A percentile compares a stretch with the other conserved stretches of the same genome.
Conservation (phyloP, 2,113 vertebrate species). For the Antigone vipio region DNA sequence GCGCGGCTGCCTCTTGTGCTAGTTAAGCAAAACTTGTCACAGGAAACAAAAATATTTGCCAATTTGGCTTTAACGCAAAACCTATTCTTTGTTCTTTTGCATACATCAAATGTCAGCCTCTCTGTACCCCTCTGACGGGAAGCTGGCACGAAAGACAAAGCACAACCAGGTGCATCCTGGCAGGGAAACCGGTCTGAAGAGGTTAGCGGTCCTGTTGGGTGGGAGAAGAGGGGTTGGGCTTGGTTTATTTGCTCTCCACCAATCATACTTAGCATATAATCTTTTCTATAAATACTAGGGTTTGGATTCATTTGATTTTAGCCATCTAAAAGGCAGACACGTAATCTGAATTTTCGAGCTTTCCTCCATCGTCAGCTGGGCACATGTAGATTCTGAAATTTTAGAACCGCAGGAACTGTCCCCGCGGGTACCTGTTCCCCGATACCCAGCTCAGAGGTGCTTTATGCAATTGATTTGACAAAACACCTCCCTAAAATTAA, state of each 20-base stretch:
- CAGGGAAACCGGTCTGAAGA: neutral
- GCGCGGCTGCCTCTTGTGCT: neutral
- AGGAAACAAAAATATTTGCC: conserved; percentile 16
- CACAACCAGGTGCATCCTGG: neutral
- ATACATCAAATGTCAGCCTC: neutral
- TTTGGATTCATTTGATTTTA: neutral
- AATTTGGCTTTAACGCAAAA: neutral
- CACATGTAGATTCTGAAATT: accelerated
- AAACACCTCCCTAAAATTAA: neutral
- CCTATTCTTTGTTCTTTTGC: neutral
- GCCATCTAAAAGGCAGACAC: neutral
- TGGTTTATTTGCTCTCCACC: neutral
- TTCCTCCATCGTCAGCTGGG: neutral
- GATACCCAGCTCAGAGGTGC: neutral
- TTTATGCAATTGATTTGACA: neutral
- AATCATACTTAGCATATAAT: neutral
- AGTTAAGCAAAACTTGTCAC: neutral
- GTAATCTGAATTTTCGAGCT: neutral
- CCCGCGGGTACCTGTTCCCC: neutral
- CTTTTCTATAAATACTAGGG: neutral
- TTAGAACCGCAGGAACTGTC: neutral
- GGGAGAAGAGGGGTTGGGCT: neutral
- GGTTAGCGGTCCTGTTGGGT: neutral
- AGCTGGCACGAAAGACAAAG: neutral
- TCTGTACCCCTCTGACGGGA: neutral